These are phyloP conservation scores for Anthopleura xanthogrammica DNA, from an alignment of 92 coral and sea anemone species.

Conservation along the genomic window DNA sequence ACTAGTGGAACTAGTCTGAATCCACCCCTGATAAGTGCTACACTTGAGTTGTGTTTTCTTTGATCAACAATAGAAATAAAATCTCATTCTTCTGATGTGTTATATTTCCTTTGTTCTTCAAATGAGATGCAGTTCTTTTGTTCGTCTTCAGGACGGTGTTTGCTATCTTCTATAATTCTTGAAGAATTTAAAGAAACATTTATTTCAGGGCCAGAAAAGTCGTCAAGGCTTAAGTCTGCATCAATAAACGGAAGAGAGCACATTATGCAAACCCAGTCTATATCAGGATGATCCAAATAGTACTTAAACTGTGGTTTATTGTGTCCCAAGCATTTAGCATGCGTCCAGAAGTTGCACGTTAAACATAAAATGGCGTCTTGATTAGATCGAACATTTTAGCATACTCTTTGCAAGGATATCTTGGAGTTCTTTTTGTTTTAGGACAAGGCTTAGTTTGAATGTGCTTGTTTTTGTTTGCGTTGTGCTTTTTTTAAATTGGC, in stretches of 20 bases:
- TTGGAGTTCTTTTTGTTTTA: background rate
- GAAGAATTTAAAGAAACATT: background rate
- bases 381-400: slow-evolving; percentile 10
- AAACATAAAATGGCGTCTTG: slow-evolving; percentile 14
- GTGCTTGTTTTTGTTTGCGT: no score
- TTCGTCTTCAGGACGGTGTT: background rate
- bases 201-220: background rate
- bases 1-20: no score
- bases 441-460: background rate
- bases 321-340: slow-evolving; percentile 6
- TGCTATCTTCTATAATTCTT: background rate
- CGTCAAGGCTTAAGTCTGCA: background rate
- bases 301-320: background rate
- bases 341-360: slow-evolving; percentile 5
- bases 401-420: slow-evolving; percentile 9
- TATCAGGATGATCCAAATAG: slow-evolving; percentile 6
- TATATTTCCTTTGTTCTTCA: background rate
- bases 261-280: background rate
- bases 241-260: slow-evolving; percentile 5
- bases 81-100: background rate
- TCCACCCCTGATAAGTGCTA: background rate
- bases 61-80: background rate
- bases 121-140: background rate
- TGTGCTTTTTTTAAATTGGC: no score
- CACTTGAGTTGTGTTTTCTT: background rate